Percentiles rank a stretch among this genome's conserved stretches.
Conservation (phyloP, 1,140 invertebrate genomes). For the Phymorhynchus buccinoides region DNA sequence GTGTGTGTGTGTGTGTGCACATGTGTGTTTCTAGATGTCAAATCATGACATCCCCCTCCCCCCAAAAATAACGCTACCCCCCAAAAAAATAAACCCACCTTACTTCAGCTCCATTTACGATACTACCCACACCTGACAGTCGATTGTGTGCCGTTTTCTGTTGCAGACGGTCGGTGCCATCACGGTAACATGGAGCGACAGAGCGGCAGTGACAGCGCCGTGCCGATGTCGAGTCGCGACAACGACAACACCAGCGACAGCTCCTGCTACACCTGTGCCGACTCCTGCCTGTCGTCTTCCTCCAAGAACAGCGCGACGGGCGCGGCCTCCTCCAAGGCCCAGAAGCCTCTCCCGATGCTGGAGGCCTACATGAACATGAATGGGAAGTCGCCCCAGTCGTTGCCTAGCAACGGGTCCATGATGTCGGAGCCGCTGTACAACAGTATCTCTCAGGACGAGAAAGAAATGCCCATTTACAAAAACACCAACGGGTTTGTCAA, state of each 20-base stretch:
- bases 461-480: not conserved
- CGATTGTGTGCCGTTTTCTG: not conserved
- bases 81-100: not conserved
- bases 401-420: not conserved
- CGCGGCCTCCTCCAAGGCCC: not conserved
- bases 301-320: conserved; percentile 11
- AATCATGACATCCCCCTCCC: not conserved
- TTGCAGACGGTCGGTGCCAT: not conserved
- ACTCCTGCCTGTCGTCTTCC: conserved; percentile 26
- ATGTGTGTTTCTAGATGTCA: not conserved
- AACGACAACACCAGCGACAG: conserved; percentile 36
- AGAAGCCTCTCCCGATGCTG: not conserved
- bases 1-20: not conserved
- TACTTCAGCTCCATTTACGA: not conserved
- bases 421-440: conserved; percentile 29
- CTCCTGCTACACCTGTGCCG: conserved; percentile 27
- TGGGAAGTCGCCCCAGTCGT: not conserved
- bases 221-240: not conserved
- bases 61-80: not conserved
- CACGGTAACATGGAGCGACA: not conserved
- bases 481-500: not conserved
- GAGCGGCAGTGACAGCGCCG: not conserved
- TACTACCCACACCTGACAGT: not conserved
- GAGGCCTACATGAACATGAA: conserved; percentile 6
- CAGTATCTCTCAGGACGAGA: conserved; percentile 7